A percentile compares a stretch with the other conserved stretches of the same genome.
Conservation (phyloP, 2,797 vertebrate genomes). For the Poecilia gillii region DNA sequence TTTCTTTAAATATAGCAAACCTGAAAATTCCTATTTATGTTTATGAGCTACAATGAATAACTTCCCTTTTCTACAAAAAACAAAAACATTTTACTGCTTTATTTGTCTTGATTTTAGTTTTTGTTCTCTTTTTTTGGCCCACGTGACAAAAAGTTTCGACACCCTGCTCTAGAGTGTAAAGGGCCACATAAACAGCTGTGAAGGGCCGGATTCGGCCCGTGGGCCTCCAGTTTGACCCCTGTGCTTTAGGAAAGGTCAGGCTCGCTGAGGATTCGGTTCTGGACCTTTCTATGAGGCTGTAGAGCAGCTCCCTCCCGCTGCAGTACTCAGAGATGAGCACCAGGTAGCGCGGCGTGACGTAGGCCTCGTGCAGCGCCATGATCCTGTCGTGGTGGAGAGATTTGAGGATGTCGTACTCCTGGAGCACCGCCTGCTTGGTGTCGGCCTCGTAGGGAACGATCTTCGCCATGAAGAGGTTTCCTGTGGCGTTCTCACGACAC, state of each 20-base stretch:
- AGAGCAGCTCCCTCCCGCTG: constrained; percentile 93
- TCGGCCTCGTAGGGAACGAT: constrained; percentile 93
- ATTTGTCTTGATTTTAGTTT: no score
- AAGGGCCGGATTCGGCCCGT: no score
- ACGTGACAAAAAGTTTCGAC: no score
- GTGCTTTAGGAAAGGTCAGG: background rate
- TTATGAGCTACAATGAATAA: no score
- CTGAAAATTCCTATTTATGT: no score
- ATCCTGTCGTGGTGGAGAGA: constrained; percentile 92
- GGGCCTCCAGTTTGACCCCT: no score
- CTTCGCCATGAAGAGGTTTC: constrained; percentile 95
- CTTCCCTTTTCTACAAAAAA: no score
- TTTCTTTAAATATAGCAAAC: no score
- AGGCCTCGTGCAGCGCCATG: constrained; percentile 95
- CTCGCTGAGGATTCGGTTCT: background rate
- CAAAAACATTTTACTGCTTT: no score
- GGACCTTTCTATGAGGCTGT: constrained; percentile 94
- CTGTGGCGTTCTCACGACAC: constrained; percentile 94
- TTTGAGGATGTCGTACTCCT: constrained; percentile 97
- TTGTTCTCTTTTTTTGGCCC: no score
- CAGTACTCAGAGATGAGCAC: constrained; percentile 97
- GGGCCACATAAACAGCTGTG: no score
- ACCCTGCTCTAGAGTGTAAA: no score
- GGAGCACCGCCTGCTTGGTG: constrained; percentile 88
- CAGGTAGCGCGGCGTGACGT: constrained; percentile 96